Percentiles rank a stretch among this genome's conserved stretches.
Evolutionary conservation across 1,140 invertebrate species (phyloP).

Genomic region (Phocides pigmalion): DNA sequence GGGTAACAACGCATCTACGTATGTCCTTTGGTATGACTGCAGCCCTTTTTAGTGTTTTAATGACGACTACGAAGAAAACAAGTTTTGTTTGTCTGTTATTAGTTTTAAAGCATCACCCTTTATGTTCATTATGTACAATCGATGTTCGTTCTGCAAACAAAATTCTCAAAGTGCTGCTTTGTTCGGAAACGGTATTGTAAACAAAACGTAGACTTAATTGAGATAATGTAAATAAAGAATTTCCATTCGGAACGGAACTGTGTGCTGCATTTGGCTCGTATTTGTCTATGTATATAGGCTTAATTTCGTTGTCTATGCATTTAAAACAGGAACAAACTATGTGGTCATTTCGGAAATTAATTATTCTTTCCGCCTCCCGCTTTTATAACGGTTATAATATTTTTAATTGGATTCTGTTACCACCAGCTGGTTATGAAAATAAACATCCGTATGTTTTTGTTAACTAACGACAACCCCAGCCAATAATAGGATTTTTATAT

Average conservation of each 20-base stretch:
- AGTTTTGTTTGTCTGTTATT: constrained; percentile 13
- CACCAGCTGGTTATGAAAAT: too few relatives aligned
- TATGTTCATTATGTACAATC: constrained; percentile 13
- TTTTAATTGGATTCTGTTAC: too few relatives aligned
- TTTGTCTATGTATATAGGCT: constrained; percentile 53
- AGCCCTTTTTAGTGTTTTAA: too few relatives aligned
- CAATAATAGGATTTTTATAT: too few relatives aligned
- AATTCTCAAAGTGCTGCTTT: constrained; percentile 70
- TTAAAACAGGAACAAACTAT: constrained; percentile 29
- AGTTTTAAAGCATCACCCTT: constrained; percentile 12
- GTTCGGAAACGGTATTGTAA: constrained; percentile 57
- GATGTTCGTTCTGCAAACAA: constrained; percentile 54
- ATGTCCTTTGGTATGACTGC: too few relatives aligned
- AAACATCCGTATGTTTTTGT: too few relatives aligned
- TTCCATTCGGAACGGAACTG: constrained; percentile 61
- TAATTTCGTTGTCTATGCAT: constrained; percentile 44
- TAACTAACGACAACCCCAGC: too few relatives aligned
- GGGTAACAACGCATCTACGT: too few relatives aligned
- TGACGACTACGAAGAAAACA: background rate
- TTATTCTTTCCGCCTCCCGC: constrained; percentile 11
- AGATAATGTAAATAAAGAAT: constrained; percentile 78
- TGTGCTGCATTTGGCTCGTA: constrained; percentile 52
- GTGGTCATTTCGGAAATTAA: constrained; percentile 16
- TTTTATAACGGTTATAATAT: background rate
- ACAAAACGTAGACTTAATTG: constrained; percentile 81